Percentiles rank a stretch among this genome's conserved stretches.
These are phyloP conservation scores for Apis florea DNA, from an alignment of 1,140 invertebrate genomes.

Conservation along the genomic window DNA sequence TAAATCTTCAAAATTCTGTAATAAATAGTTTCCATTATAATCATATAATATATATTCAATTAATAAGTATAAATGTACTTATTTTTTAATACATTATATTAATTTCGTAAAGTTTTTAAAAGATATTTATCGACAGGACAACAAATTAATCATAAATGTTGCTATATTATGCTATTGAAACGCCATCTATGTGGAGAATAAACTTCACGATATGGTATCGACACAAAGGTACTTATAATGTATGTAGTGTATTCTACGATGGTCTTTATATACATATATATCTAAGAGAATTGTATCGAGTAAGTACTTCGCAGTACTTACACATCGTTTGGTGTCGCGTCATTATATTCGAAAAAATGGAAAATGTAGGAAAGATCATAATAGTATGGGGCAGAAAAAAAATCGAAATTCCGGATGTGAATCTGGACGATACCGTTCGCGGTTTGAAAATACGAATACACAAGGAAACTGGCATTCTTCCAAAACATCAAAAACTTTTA, in stretches of 20 bases:
- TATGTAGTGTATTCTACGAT: neutral
- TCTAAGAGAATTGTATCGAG: neutral
- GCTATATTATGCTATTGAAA: neutral
- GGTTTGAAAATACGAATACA: conserved; percentile 90
- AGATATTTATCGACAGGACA: too few relatives aligned
- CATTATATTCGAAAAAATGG: conserved; percentile 67
- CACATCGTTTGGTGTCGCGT: conserved; percentile 29
- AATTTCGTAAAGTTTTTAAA: too few relatives aligned
- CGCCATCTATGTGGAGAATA: conserved; percentile 9
- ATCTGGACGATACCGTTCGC: conserved; percentile 87
- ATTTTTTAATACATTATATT: too few relatives aligned
- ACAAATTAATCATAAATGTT: too few relatives aligned
- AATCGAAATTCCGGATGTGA: conserved; percentile 86
- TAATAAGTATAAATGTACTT: too few relatives aligned
- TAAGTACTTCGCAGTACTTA: conserved; percentile 11
- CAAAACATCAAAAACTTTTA: conserved; percentile 94
- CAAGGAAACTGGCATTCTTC: conserved; percentile 90
- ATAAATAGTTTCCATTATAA: too few relatives aligned
- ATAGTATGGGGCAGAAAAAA: conserved; percentile 97
- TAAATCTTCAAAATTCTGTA: too few relatives aligned
- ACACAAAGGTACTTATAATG: conserved; percentile 11
- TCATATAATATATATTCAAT: too few relatives aligned
- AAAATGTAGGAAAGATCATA: conserved; percentile 82
- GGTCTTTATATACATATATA: neutral
- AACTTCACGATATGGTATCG: conserved; percentile 22